Percentiles rank a stretch among this genome's conserved stretches.
Conservation (phyloP, 2,113 vertebrate species). For the Crotalus horridus region DNA sequence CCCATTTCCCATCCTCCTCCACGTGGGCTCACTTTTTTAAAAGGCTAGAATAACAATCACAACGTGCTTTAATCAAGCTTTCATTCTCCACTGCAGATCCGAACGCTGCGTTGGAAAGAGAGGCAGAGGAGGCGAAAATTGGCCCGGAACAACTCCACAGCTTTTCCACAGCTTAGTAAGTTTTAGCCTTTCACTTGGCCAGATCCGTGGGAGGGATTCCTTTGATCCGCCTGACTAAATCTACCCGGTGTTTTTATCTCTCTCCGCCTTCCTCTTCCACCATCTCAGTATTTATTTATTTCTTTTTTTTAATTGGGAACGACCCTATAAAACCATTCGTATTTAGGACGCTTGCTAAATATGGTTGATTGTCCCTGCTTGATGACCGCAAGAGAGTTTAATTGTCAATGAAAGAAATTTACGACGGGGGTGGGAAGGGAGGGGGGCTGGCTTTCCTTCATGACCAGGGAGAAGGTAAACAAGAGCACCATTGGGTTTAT, state of each 20-base stretch:
- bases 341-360: conserved; percentile 49
- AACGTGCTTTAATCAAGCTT: neutral
- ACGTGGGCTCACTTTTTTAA: neutral
- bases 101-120: conserved; percentile 31
- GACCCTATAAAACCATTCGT: conserved; percentile 52
- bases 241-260: neutral
- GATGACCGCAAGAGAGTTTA: conserved; percentile 3
- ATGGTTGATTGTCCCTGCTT: conserved; percentile 35
- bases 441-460: neutral
- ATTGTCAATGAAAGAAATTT: conserved; percentile 14
- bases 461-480: neutral
- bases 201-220: conserved; percentile 41
- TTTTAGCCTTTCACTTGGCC: conserved; percentile 62
- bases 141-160: conserved; percentile 48
- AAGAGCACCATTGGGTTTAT: neutral
- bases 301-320: neutral
- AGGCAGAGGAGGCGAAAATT: conserved; percentile 37
- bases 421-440: neutral
- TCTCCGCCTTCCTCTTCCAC: neutral
- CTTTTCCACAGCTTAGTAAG: conserved; percentile 42
- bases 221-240: neutral
- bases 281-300: neutral
- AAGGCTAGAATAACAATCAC: neutral
- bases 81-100: conserved; percentile 10
- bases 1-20: neutral